These are phyloP conservation scores for Rhogogaster chlorosoma DNA, from an alignment of 2,888 invertebrate genomes.

Conservation along the genomic window DNA sequence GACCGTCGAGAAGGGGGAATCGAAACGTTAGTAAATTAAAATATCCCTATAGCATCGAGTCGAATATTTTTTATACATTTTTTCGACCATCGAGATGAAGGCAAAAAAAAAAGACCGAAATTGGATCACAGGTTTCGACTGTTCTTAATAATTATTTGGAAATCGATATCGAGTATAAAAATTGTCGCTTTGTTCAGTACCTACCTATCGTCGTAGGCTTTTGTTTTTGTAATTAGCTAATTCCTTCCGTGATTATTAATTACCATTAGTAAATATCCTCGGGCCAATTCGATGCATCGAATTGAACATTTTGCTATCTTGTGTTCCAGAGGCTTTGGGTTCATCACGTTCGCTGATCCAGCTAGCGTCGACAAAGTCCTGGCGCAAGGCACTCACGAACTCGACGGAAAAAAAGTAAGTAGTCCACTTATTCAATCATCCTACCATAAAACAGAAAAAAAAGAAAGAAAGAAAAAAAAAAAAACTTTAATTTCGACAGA, in stretches of 20 bases:
- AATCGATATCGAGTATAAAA: neutral
- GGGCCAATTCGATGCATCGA: conserved; percentile 19
- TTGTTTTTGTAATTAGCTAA: conserved; percentile 15
- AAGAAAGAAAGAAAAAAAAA: conserved; percentile 31
- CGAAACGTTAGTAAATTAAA: neutral
- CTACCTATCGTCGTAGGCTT: neutral
- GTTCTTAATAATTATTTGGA: neutral
- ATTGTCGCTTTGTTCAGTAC: neutral
- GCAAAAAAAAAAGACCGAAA: neutral
- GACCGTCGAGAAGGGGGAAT: neutral
- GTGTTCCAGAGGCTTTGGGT: conserved; percentile 97
- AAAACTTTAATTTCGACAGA: conserved; percentile 22
- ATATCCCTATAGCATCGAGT: neutral
- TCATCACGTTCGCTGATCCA: conserved; percentile 99
- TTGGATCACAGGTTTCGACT: neutral
- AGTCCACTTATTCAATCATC: conserved; percentile 53
- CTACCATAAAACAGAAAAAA: neutral
- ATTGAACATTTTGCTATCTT: conserved; percentile 55
- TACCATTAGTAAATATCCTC: neutral
- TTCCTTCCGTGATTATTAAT: conserved; percentile 17
- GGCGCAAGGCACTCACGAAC: conserved; percentile 98
- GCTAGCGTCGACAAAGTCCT: conserved; percentile 99
- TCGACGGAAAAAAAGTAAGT: conserved; percentile 99
- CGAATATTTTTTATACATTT: neutral
- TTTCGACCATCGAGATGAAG: neutral